Conservation (phyloP, 2,113 vertebrate species). For the Ancistrus triradiatus region DNA sequence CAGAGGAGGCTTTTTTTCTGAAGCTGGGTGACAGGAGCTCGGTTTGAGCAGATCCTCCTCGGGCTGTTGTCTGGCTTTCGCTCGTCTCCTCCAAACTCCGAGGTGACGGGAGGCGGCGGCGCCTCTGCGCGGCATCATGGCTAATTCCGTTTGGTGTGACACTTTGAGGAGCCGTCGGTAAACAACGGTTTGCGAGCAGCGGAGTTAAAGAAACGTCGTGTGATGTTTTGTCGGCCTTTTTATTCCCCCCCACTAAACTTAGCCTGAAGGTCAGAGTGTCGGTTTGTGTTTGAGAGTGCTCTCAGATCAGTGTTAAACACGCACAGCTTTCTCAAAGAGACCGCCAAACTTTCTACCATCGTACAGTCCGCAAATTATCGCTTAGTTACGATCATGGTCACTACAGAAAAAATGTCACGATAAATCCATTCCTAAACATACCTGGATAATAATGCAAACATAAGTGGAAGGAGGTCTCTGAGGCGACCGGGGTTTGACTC, state of each 20-base stretch:
- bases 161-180: conserved; percentile 44
- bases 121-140: conserved; percentile 44
- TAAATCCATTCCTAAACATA: too few species aligned
- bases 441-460: too few species aligned
- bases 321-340: too few species aligned
- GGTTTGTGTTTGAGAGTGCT: too few species aligned
- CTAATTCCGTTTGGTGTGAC: conserved; percentile 54
- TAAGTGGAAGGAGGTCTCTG: too few species aligned
- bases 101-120: conserved; percentile 42
- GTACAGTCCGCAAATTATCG: too few species aligned
- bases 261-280: conserved; percentile 48
- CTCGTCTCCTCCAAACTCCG: conserved; percentile 23
- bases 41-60: conserved; percentile 44
- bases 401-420: too few species aligned
- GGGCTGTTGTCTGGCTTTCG: conserved; percentile 49
- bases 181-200: conserved; percentile 47
- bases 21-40: conserved; percentile 43
- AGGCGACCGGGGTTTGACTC: too few species aligned
- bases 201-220: conserved; percentile 34
- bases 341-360: too few species aligned
- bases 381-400: too few species aligned
- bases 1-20: conserved; percentile 45
- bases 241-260: conserved; percentile 29
- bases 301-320: too few species aligned
- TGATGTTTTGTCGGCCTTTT: conserved; percentile 34